Evolutionary conservation across 2,113 vertebrate genomes (phyloP).

Genomic region (Scortum barcoo): DNA sequence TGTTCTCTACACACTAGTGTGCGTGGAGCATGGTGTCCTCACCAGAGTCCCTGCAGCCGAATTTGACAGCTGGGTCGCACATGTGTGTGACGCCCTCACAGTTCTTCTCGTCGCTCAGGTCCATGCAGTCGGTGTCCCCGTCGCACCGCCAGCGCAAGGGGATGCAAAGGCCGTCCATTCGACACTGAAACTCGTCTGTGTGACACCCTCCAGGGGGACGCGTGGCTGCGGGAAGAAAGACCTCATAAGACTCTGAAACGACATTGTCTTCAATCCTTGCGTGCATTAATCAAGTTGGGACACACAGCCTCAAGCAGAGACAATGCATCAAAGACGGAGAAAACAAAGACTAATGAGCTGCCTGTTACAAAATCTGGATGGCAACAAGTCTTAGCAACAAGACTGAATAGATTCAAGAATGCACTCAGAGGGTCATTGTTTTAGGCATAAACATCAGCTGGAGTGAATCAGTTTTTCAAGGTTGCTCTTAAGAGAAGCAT

Average conservation of each 20-base stretch:
- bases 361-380: constrained; percentile 22
- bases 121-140: constrained; percentile 97
- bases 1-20: not conserved
- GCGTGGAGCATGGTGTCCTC: constrained; percentile 7
- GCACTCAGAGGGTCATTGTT: constrained; percentile 27
- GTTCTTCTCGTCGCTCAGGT: constrained; percentile 96
- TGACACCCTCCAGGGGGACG: constrained; percentile 96
- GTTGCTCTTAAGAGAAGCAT: constrained; percentile 9
- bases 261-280: not conserved
- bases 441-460: constrained; percentile 29
- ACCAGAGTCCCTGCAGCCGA: constrained; percentile 96
- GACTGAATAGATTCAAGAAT: constrained; percentile 14
- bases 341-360: constrained; percentile 47
- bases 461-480: constrained; percentile 13
- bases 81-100: constrained; percentile 96
- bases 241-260: not conserved
- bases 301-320: constrained; percentile 28
- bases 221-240: constrained; percentile 84
- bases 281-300: constrained; percentile 28
- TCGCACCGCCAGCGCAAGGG: constrained; percentile 96
- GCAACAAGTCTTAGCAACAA: constrained; percentile 33
- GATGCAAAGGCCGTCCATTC: constrained; percentile 95
- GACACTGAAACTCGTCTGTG: constrained; percentile 95
- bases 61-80: constrained; percentile 96
- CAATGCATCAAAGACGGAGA: constrained; percentile 20